These are phyloP conservation scores for Puma concolor DNA, from an alignment of 2,113 vertebrate genomes.

Conservation along the genomic window DNA sequence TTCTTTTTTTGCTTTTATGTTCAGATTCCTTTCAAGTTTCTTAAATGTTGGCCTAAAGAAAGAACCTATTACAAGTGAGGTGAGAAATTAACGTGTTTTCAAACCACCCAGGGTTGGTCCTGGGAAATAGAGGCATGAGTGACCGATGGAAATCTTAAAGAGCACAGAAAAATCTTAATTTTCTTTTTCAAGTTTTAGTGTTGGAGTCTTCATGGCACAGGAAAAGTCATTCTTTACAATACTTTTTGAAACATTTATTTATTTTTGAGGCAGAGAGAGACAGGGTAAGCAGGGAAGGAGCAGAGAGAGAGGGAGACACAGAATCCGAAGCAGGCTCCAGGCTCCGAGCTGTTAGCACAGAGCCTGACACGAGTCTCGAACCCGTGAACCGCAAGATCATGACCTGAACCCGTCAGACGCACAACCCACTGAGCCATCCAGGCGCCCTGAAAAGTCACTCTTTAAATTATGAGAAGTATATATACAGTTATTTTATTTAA, in stretches of 20 bases:
- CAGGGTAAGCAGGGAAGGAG: too few species aligned
- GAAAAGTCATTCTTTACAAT: not conserved
- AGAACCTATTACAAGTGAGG: not conserved
- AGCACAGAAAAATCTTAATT: not conserved
- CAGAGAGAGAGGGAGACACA: too few species aligned
- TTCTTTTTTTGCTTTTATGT: conserved; percentile 76
- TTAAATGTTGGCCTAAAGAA: conserved; percentile 64
- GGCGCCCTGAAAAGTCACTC: not conserved
- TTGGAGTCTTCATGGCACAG: not conserved
- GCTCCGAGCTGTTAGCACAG: too few species aligned
- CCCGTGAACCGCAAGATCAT: too few species aligned
- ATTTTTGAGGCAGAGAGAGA: too few species aligned
- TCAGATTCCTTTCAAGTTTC: conserved; percentile 69
- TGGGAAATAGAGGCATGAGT: not conserved
- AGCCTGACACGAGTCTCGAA: too few species aligned
- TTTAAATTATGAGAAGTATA: not conserved
- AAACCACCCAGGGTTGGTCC: not conserved
- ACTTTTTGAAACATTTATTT: too few species aligned
- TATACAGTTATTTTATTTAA: conserved; percentile 8
- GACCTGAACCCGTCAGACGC: too few species aligned
- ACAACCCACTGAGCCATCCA: too few species aligned
- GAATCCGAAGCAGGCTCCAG: too few species aligned
- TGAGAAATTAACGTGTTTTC: not conserved
- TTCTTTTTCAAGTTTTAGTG: not conserved
- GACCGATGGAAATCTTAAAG: not conserved